Evolutionary conservation across 2,888 invertebrate genomes (phyloP), one percentile per base, ranked within the genome.

Genomic region (Gymnosoma rotundatum): DNA sequence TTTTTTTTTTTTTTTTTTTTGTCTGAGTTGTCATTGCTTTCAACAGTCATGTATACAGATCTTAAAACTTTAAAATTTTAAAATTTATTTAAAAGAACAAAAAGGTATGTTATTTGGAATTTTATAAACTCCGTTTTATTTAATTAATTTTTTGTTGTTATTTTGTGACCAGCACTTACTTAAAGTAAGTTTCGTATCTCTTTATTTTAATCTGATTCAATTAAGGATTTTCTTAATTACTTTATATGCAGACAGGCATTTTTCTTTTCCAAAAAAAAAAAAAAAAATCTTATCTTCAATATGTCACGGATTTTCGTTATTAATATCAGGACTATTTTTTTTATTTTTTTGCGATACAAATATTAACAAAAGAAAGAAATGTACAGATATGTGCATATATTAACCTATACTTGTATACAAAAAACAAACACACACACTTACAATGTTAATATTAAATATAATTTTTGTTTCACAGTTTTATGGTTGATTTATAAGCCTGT

Each of bases 401-500:
- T 42, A 63, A 25, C 25, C 25, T 25, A 25, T 25, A 25, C 14
- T 32, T 42, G 1, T 42, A 42, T 42, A 12, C 42, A 42, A 42
- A 14, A 42, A 3, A 20, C 9, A 18, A 18, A 63, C 48, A 42
- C 14, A 32, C 9, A 25, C 18, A 69, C 56, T 38, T 50, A 45
- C 58, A 45, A 60, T 32, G 4, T 70, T 45, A n/a, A 54, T 70
- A 78, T 74, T 74, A 70, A 72, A 81, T 69, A 74, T 81, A 84
- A 81, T 84, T 84, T 78, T 78, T 63, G 78, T 78, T 81, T 84
- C 78, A 18, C 74, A 81, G 78, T 78, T 76, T 81, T 78, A 74
- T 78, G 81, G 74, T 78, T 84, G 84, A 81, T 81, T 84, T 81
- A 84, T 84, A 84, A 84, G 75, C 81, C 81, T 84, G 84, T 84